Evolutionary conservation across 2,888 invertebrate genomes (phyloP), one percentile per base, ranked within the genome.

Genomic region (Nycteola revayana): DNA sequence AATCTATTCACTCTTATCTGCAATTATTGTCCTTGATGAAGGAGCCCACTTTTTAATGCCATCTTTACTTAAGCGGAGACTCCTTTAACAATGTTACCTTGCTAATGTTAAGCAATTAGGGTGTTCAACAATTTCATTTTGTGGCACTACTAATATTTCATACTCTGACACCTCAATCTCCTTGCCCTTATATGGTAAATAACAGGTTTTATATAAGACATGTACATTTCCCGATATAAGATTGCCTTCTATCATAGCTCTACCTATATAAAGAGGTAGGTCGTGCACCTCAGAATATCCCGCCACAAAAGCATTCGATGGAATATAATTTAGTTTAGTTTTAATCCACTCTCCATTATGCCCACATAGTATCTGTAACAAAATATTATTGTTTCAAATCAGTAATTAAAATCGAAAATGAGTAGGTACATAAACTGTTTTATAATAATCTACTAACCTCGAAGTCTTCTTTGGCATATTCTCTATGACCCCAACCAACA

Each of bases 201-300:
- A 95, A 45, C 92, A 91, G 0, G 90, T 90, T n/a, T 91, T 91
- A 61, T 95, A 94, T 10, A 92, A 90, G 10, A 59, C 37, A 28
- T 74, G 66, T 18, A 94, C 73, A 80, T 95, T 95, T 11, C 95
- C 95, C 36, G 94, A 93, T 55, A 95, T 88, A 9, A 95, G 76
- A 26, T 91, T 93, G 23, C 93, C 93, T 48, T 93, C 92, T 62
- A 93, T 92, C 32, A 86, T 85, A 2, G 93, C 93, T 55, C 95
- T 89, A 7, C 93, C 92, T 3, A 94, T 90, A 62, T 89, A 94
- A n/a, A 93, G 49, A 35, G 81, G 79, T 49, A 89, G 89, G 17
- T 49, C 26, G n/a, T 79, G 71, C 33, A 88, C 80, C 54, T 78
- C 86, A 42, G 90, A 89, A 30, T 49, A 70, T 2, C 93, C 92